Evolutionary conservation across 2,888 invertebrate genomes (phyloP).

Genomic region (Hydrotaea diabolus): DNA sequence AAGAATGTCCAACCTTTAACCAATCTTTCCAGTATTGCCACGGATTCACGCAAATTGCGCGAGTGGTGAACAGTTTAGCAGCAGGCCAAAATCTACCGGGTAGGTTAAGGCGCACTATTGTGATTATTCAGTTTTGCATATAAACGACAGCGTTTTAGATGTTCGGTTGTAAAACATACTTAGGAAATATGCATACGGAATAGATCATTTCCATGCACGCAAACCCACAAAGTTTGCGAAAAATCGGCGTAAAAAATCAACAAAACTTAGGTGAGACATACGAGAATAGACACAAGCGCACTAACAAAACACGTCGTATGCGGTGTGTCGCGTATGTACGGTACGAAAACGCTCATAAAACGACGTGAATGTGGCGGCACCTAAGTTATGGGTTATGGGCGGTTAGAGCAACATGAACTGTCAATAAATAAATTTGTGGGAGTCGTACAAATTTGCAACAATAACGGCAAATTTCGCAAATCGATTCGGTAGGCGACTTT

Average conservation of each 20-base stretch:
- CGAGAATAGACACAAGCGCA: constrained; percentile 43
- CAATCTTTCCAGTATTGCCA: no score
- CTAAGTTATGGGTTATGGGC: constrained; percentile 62
- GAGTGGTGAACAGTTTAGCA: no score
- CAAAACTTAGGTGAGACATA: constrained; percentile 29
- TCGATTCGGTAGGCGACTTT: background rate
- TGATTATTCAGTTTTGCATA: no score
- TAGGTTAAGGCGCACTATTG: no score
- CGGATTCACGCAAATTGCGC: no score
- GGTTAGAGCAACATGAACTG: constrained; percentile 60
- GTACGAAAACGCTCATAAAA: constrained; percentile 37
- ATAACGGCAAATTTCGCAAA: constrained; percentile 14
- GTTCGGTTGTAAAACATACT: background rate
- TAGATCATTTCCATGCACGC: constrained; percentile 61
- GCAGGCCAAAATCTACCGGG: no score
- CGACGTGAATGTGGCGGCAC: constrained; percentile 55
- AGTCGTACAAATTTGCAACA: constrained; percentile 17
- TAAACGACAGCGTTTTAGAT: constrained; percentile 23
- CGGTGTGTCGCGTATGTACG: background rate
- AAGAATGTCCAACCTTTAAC: no score
- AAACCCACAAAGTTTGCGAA: constrained; percentile 47
- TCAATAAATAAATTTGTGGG: constrained; percentile 38
- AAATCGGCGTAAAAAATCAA: constrained; percentile 59
- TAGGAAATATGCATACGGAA: constrained; percentile 25
- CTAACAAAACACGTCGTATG: constrained; percentile 30